phyloP scores from a whole-genome alignment of 2,888 invertebrate species.

The Carabus problematicus region DNA sequence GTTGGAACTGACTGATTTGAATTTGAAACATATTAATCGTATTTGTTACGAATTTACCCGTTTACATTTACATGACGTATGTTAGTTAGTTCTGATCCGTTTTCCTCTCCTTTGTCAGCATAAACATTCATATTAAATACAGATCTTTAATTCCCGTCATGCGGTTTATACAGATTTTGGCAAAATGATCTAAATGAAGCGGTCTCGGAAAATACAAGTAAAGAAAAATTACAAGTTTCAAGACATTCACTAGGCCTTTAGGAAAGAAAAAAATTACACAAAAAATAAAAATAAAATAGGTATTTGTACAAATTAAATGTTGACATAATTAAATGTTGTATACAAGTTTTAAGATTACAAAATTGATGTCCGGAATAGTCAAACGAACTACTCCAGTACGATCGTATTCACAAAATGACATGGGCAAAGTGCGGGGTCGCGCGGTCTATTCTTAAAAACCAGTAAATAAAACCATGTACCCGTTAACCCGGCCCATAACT shows the following conservation, averaged over 20 bases:
- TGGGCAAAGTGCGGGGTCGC: constrained; percentile 1
- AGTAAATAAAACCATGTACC: constrained; percentile 25
- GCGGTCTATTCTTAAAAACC: constrained; percentile 21
- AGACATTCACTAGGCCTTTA: constrained; percentile 47
- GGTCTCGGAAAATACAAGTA: constrained; percentile 50
- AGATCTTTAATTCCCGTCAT: no score
- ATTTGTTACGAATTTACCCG: constrained; percentile 42
- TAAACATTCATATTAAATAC: no score
- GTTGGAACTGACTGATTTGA: constrained; percentile 54
- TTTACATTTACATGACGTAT: constrained; percentile 17
- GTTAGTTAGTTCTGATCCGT: constrained; percentile 26
- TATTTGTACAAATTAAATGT: constrained; percentile 51
- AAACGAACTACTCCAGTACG: constrained; percentile 1
- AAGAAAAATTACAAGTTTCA: constrained; percentile 43
- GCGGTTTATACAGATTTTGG: constrained; percentile 49
- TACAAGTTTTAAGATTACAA: constrained; percentile 43
- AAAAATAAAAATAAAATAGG: constrained; percentile 44
- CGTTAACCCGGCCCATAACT: constrained; percentile 32
- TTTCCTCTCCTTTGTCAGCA: constrained; percentile 24
- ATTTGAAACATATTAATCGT: constrained; percentile 22
- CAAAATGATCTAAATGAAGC: constrained; percentile 53
- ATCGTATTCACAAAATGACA: constrained; percentile 32
- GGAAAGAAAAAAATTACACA: constrained; percentile 44
- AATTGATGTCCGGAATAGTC: constrained; percentile 40
- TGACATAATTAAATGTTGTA: constrained; percentile 48